A percentile compares a stretch with the other conserved stretches of the same genome.
Evolutionary conservation across 2,797 vertebrate species (phyloP).

Genomic region (Prunella strophiata): DNA sequence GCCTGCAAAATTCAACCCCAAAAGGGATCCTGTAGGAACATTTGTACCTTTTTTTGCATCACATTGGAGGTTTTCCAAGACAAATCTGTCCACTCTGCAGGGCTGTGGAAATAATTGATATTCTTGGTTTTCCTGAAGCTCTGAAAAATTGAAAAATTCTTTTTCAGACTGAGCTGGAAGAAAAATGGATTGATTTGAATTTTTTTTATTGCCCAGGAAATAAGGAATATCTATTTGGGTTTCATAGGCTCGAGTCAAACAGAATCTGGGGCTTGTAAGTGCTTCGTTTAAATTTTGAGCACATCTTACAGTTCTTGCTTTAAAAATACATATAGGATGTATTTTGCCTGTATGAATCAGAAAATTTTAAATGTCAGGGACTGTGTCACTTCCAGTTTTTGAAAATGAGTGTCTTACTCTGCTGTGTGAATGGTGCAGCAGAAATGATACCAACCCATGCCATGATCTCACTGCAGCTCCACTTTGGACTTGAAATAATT

Average conservation of each 20-base stretch:
- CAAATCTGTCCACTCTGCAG: neutral
- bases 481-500: neutral
- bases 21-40: neutral
- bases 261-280: neutral
- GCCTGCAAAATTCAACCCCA: neutral
- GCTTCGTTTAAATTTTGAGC: neutral
- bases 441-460: neutral
- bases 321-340: neutral
- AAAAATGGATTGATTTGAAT: neutral
- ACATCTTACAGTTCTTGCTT: neutral
- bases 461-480: neutral
- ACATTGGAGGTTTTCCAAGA: neutral
- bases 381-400: neutral
- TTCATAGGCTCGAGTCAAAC: neutral
- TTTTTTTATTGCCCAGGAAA: neutral
- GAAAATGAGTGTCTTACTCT: neutral
- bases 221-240: neutral
- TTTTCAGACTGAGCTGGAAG: neutral
- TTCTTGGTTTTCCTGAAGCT: neutral
- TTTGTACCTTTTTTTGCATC: neutral
- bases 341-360: neutral
- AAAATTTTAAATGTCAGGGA: neutral
- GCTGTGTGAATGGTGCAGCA: neutral
- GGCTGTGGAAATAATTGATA: neutral
- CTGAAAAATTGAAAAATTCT: neutral